phyloP scores from a whole-genome alignment of 1,140 invertebrate genomes.

The Eciton burchellii region DNA sequence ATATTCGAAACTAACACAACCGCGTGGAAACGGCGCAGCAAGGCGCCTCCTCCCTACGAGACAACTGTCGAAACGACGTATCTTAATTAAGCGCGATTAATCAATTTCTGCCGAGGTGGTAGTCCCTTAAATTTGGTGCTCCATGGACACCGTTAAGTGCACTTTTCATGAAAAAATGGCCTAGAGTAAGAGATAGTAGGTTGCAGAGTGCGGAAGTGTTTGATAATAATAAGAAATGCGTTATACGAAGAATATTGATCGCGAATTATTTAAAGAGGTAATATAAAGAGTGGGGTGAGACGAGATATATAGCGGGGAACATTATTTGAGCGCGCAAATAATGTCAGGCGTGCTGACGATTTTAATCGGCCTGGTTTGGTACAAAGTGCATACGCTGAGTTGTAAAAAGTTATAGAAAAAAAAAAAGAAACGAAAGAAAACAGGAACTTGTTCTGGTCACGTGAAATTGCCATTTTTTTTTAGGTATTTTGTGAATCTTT shows the following conservation, averaged over 20 bases:
- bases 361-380: constrained; percentile 86
- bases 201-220: constrained; percentile 71
- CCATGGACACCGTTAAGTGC: constrained; percentile 85
- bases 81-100: constrained; percentile 78
- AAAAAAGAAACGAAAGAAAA: constrained; percentile 74
- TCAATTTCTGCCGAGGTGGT: constrained; percentile 84
- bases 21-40: background rate
- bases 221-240: constrained; percentile 78
- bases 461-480: constrained; percentile 86
- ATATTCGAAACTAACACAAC: constrained; percentile 67
- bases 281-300: constrained; percentile 79
- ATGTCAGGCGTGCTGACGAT: constrained; percentile 74
- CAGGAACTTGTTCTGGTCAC: constrained; percentile 85
- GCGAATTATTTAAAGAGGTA: constrained; percentile 83
- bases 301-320: constrained; percentile 78
- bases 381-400: constrained; percentile 84
- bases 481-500: constrained; percentile 78
- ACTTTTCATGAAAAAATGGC: constrained; percentile 84
- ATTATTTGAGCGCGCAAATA: constrained; percentile 80
- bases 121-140: constrained; percentile 82
- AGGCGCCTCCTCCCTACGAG: background rate
- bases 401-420: constrained; percentile 83
- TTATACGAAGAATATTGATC: constrained; percentile 80
- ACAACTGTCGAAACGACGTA: constrained; percentile 71
- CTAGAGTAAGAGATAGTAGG: constrained; percentile 81